These are phyloP conservation scores for Drosophila nigromelanica DNA, from an alignment of 1,140 invertebrate species.

Conservation along the genomic window DNA sequence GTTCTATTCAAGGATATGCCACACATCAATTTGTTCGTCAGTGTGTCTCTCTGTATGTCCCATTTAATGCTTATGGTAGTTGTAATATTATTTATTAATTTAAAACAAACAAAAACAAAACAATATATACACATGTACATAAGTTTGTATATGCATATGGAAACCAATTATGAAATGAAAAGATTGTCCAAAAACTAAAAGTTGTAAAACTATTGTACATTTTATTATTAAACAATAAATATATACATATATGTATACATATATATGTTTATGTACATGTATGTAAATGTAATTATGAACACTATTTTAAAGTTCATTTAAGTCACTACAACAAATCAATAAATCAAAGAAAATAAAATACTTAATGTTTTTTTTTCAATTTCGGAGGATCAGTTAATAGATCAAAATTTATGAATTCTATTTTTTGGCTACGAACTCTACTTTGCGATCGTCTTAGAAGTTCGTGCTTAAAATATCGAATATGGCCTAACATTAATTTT, in stretches of 20 bases:
- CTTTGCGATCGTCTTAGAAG: no score
- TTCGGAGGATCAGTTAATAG: no score
- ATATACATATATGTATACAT: constrained; percentile 35
- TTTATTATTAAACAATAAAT: constrained; percentile 42
- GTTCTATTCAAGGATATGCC: constrained; percentile 47
- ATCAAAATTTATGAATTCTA: no score
- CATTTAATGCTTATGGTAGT: constrained; percentile 72
- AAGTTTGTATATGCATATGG: constrained; percentile 14
- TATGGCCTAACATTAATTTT: no score
- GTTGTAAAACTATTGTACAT: constrained; percentile 79
- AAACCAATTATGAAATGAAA: constrained; percentile 75
- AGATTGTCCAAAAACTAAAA: constrained; percentile 81
- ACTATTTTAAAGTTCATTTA: constrained; percentile 79
- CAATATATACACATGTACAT: constrained; percentile 1
- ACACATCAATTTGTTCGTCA: constrained; percentile 35
- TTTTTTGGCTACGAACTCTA: no score
- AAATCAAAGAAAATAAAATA: constrained; percentile 70
- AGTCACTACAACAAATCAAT: constrained; percentile 80
- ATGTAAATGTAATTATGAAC: constrained; percentile 77
- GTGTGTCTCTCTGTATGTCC: constrained; percentile 49
- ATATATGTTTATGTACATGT: constrained; percentile 51
- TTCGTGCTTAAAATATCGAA: no score
- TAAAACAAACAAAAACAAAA: constrained; percentile 22
- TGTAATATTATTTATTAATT: constrained; percentile 76
- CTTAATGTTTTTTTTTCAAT: constrained; percentile 32